Evolutionary conservation across 2,797 vertebrate genomes (phyloP).

Genomic region (Selene dorsalis): DNA sequence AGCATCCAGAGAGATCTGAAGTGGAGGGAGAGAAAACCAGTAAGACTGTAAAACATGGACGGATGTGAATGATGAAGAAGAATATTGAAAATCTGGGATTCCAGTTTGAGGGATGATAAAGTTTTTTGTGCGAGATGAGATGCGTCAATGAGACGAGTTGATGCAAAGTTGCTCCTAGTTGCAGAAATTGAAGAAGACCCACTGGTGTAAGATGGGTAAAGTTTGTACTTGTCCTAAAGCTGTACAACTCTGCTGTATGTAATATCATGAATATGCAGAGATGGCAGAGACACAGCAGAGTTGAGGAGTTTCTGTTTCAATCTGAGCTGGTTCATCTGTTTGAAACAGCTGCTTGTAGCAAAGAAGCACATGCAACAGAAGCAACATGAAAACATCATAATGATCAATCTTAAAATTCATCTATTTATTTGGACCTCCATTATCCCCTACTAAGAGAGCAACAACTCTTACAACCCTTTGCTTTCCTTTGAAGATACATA

Average conservation of each 20-base stretch:
- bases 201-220: not conserved
- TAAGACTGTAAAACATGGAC: not conserved
- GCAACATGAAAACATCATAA: too few relatives aligned
- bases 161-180: not conserved
- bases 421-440: too few relatives aligned
- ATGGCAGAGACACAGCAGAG: not conserved
- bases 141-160: not conserved
- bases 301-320: too few relatives aligned
- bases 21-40: constrained; percentile 1
- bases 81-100: not conserved
- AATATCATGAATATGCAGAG: not conserved
- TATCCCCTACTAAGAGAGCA: too few relatives aligned
- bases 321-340: too few relatives aligned
- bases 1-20: constrained; percentile 94
- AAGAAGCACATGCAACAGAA: too few relatives aligned
- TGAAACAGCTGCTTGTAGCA: too few relatives aligned
- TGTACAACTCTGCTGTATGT: not conserved
- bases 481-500: too few relatives aligned
- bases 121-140: not conserved
- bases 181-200: not conserved
- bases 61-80: not conserved
- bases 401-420: too few relatives aligned
- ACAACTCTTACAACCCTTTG: too few relatives aligned
- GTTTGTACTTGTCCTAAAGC: not conserved
- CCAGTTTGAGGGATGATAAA: not conserved